Evolutionary conservation across 2,113 vertebrate genomes (phyloP), one percentile per base, ranked within the genome.

Genomic region (Genyomyrus donnyi): DNA sequence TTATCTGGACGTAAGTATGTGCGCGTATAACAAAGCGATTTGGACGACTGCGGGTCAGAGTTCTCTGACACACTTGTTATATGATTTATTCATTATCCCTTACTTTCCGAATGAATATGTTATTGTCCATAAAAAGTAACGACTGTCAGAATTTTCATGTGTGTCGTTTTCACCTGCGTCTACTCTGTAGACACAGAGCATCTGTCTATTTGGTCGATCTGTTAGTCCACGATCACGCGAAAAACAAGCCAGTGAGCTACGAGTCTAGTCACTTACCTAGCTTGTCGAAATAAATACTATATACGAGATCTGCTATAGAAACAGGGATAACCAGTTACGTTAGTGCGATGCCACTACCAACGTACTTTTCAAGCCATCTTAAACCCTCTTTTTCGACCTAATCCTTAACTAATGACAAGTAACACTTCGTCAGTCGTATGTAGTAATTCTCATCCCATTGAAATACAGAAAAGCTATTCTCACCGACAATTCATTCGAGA

Each of bases 401-500:
- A 48, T 9, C 19, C 39, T 13, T 48, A 42, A 48, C 83, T 21
- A 21, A 11, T 46, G 45, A 85, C 45, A 85, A 39, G 35, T 19
- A 46, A 85, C 7, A 85, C 42, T 46, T 46, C 83, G 2, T 83
- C 39, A 85, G 3, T 85, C 42, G 24, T 42, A 85, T 9, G 42
- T 4, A 48, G 21, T 10, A 46, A 45, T 85, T 9, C 45, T 48
- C 1, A 88, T n/a, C 17, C 2, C 1, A 3, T 5, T 0, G 1
- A 3, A 48, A 4, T 3, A 49, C 15, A 80, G 39, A 87, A 15
- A 0, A 56, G 21, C 5, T 2, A 21, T 46, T 91, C 93, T 85
- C 93, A 91, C 91, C 94, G 91, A 90, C 0, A 91, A 77, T 85
- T 0, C 39, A 9, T 8, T 17, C 5, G 0, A 19, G 15, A 2